Conservation (phyloP, 2,888 invertebrate genomes). For the Deroplatys truncata region DNA sequence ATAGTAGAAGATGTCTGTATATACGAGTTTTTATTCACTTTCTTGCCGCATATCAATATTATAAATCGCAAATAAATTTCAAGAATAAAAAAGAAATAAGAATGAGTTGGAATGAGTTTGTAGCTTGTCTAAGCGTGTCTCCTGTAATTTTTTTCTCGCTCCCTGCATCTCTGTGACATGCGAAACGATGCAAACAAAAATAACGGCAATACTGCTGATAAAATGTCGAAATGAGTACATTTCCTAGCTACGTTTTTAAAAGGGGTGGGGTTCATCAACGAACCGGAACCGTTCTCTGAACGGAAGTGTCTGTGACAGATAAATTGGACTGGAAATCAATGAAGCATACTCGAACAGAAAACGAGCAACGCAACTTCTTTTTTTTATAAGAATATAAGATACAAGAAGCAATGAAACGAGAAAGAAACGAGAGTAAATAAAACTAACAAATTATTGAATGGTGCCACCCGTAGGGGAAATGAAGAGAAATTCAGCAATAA, state of each 20-base stretch:
- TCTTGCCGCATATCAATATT: neutral
- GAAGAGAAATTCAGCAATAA: neutral
- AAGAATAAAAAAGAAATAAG: neutral
- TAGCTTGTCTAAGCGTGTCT: neutral
- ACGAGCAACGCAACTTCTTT: neutral
- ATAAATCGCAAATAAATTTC: neutral
- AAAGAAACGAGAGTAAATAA: neutral
- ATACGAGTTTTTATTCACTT: neutral
- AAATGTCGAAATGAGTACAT: neutral
- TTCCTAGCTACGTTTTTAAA: neutral
- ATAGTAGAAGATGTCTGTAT: too few relatives aligned
- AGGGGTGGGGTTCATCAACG: neutral
- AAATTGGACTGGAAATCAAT: neutral
- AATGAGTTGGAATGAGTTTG: neutral
- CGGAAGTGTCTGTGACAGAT: neutral
- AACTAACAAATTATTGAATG: neutral
- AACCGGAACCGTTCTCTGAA: neutral
- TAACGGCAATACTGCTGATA: neutral
- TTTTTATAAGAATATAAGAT: neutral
- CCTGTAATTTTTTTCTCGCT: neutral
- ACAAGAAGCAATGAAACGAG: neutral
- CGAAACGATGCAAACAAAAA: neutral
- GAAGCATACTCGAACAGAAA: neutral
- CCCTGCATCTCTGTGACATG: neutral
- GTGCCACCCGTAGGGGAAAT: neutral